Evolutionary conservation across 2,797 vertebrate species (phyloP), one percentile per base, ranked within the genome.

Genomic region (Alca torda): DNA sequence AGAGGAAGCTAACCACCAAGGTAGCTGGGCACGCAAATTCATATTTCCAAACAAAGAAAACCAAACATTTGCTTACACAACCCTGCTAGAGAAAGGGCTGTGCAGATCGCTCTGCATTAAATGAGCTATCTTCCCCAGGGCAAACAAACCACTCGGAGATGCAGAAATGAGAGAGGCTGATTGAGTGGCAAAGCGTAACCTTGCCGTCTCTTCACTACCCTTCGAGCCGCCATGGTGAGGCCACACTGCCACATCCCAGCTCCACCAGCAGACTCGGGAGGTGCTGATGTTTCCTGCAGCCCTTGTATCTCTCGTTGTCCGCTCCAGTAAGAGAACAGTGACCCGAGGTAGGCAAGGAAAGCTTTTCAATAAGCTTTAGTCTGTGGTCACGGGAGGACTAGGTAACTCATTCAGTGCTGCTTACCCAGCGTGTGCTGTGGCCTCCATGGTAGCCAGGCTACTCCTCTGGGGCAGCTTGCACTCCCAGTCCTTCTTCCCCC

Each of bases 41-140:
- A 3, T 84, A 80, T 69, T 93, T 94, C 73, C 93, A 87, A 93
- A 96, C 80, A 91, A 96, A 91, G 77, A 50, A 89, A 93, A 86
- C 2, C 16, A 91, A 96, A 74, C 80, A 89, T 87, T 65, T 6
- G 0, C 57, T 91, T 68, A 77, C 3, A 35, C 46, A 93, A 33
- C 10, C 10, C 48, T 1, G 2, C 43, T 53, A 82, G 54, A 53
- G 54, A 33, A 70, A 67, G 18, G 37, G 16, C 64, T 65, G 35
- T 57, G 35, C 43, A 56, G 56, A 54, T 28, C 54, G 80, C 53
- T 64, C 45, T 82, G 51, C 86, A 72, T 81, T 83, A 89, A 86
- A 83, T 73, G 72, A 93, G 76, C 46, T 51, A 2, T 16, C 5
- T 89, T 89, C 64, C 33, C 65, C 61, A 25, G 54, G 84, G 90